Conservation (phyloP, 1,140 invertebrate species). For the Dendrolimus kikuchii region DNA sequence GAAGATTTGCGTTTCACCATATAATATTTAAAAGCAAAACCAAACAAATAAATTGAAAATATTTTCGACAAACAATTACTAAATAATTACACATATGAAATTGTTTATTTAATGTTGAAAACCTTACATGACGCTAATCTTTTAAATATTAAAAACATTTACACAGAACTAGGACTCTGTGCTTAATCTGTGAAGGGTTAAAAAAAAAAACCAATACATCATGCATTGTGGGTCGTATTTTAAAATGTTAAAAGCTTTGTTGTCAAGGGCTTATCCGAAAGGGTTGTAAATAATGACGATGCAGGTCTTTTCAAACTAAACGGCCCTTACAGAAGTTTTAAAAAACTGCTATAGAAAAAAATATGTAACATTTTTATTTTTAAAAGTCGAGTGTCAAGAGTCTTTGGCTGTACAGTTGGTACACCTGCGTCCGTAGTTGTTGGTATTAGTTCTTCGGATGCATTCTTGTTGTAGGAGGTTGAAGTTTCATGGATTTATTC, state of each 20-base stretch:
- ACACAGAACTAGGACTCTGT: slow-evolving; percentile 26
- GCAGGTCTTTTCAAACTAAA: slow-evolving; percentile 60
- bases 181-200: slow-evolving; percentile 36
- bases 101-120: slow-evolving; percentile 50
- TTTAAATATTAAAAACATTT: slow-evolving; percentile 68
- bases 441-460: too few relatives aligned
- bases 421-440: too few relatives aligned
- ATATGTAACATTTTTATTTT: background rate
- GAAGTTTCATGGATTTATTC: too few relatives aligned
- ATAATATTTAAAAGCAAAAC: too few relatives aligned
- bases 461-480: too few relatives aligned
- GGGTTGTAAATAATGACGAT: slow-evolving; percentile 69
- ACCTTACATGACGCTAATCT: slow-evolving; percentile 61
- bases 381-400: background rate
- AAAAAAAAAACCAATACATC: slow-evolving; percentile 55
- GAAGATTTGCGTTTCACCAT: too few relatives aligned
- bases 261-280: slow-evolving; percentile 56
- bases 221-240: slow-evolving; percentile 52
- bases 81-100: slow-evolving; percentile 14
- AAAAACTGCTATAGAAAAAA: background rate
- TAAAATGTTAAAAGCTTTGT: slow-evolving; percentile 68
- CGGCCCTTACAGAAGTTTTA: slow-evolving; percentile 35
- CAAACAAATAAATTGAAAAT: too few relatives aligned
- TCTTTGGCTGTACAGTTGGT: too few relatives aligned
- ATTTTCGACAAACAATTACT: background rate